Evolutionary conservation across 2,888 invertebrate genomes (phyloP).

Genomic region (Acanthococcus lagerstroemiae): DNA sequence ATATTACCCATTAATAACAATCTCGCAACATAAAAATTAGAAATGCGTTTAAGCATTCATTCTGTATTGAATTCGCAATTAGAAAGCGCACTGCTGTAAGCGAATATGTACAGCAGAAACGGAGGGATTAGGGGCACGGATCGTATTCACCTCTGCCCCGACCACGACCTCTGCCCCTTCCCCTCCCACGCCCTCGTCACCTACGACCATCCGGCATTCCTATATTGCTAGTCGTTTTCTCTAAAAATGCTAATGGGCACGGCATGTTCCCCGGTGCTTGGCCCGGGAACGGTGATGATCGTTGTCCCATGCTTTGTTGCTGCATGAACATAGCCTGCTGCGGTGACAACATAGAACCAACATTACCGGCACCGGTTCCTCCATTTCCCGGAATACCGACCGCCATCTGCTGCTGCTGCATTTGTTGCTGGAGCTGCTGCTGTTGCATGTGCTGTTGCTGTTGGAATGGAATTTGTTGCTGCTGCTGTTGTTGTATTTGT

Average conservation of each 20-base stretch:
- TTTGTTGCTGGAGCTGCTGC: slow-evolving; percentile 46
- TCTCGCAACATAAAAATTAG: too few species aligned
- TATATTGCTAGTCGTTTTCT: slow-evolving; percentile 85
- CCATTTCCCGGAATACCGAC: slow-evolving; percentile 9
- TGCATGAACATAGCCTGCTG: slow-evolving; percentile 51
- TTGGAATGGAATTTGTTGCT: slow-evolving; percentile 31
- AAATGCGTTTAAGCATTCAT: too few species aligned
- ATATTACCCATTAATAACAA: too few species aligned
- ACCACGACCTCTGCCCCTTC: slow-evolving; percentile 61
- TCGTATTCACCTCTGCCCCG: slow-evolving; percentile 54
- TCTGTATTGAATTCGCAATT: too few species aligned
- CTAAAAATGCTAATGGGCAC: slow-evolving; percentile 74
- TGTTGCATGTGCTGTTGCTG: slow-evolving; percentile 44
- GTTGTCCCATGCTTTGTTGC: slow-evolving; percentile 42
- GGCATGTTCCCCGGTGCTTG: slow-evolving; percentile 49
- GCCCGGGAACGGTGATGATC: slow-evolving; percentile 45
- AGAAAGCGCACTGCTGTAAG: slow-evolving; percentile 25
- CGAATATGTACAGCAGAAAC: slow-evolving; percentile 30
- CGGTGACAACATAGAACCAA: slow-evolving; percentile 36
- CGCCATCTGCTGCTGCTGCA: slow-evolving; percentile 42
- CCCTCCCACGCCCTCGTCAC: slow-evolving; percentile 82
- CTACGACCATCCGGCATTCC: slow-evolving; percentile 74
- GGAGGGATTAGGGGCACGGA: slow-evolving; percentile 35
- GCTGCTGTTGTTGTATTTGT: slow-evolving; percentile 39
- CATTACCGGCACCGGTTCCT: slow-evolving; percentile 4